These are phyloP conservation scores for Papio anubis DNA, from an alignment of 2,113 vertebrate species.

Conservation along the genomic window DNA sequence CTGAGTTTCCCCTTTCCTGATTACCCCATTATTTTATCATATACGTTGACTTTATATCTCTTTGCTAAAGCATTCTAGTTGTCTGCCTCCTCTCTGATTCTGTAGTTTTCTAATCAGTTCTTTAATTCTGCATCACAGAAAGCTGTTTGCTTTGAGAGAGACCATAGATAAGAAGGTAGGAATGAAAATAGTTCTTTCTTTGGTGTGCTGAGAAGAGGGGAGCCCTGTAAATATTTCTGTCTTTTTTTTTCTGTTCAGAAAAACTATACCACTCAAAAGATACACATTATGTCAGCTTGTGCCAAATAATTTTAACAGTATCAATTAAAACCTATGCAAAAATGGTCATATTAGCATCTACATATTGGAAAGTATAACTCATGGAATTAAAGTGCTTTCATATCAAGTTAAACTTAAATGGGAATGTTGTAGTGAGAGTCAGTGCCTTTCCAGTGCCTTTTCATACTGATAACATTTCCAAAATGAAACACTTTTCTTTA, in stretches of 20 bases:
- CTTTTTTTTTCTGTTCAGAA: not conserved
- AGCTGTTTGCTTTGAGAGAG: not conserved
- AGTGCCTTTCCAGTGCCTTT: not conserved
- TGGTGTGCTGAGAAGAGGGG: fast-evolving
- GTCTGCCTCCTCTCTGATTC: not conserved
- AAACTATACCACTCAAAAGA: not conserved
- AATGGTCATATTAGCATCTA: not conserved
- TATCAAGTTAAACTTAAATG: not conserved
- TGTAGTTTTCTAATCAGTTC: not conserved
- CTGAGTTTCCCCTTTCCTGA: not conserved
- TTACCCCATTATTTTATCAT: not conserved
- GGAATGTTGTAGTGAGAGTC: not conserved
- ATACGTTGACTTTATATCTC: not conserved
- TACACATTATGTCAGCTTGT: not conserved
- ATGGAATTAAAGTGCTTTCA: not conserved
- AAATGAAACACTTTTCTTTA: constrained; percentile 26
- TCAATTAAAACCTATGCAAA: not conserved
- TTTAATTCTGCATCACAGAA: not conserved
- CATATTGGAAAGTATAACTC: not conserved
- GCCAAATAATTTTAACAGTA: not conserved
- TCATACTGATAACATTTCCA: not conserved
- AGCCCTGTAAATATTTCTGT: not conserved
- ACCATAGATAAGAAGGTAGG: not conserved
- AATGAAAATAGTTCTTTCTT: not conserved
- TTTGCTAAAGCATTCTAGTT: not conserved